phyloP scores from a whole-genome alignment of 1,140 invertebrate species.

The Dendroctonus ponderosae region DNA sequence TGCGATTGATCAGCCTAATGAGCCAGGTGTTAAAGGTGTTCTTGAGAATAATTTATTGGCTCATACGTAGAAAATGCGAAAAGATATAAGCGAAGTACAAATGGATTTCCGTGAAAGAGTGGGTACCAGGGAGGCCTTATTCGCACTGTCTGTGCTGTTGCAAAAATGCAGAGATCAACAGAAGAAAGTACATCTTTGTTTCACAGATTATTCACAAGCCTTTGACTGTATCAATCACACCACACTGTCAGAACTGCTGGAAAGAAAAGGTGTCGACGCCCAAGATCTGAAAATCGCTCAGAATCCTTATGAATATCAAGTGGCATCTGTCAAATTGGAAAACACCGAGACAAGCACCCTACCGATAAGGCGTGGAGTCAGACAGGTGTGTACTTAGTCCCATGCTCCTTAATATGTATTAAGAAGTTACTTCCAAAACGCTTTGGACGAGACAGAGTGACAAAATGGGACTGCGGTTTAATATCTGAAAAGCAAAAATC shows the following conservation, averaged over 20 bases:
- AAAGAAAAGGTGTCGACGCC: background rate
- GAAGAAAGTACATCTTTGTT: background rate
- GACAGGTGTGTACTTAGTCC: background rate
- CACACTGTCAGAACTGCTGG: background rate
- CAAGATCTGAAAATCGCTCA: background rate
- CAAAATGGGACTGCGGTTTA: too few relatives aligned
- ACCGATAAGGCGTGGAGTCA: background rate
- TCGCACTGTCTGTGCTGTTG: background rate
- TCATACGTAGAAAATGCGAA: constrained; percentile 1
- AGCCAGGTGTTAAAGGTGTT: constrained; percentile 7
- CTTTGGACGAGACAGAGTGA: too few relatives aligned
- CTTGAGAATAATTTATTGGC: constrained; percentile 7
- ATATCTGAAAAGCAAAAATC: too few relatives aligned
- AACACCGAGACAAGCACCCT: background rate
- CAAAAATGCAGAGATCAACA: constrained; percentile 6
- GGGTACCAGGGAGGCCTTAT: background rate
- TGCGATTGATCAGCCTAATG: constrained; percentile 3
- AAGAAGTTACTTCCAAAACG: too few relatives aligned
- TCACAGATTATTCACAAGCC: background rate
- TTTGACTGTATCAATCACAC: background rate
- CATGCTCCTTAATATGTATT: background rate
- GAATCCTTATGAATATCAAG: background rate
- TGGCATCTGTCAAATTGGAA: too few relatives aligned
- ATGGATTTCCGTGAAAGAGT: constrained; percentile 5
- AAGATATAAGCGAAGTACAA: constrained; percentile 1